Base-by-base conservation (phyloP, 2,113 vertebrate species). In the Pygoscelis antarcticus region DNA sequence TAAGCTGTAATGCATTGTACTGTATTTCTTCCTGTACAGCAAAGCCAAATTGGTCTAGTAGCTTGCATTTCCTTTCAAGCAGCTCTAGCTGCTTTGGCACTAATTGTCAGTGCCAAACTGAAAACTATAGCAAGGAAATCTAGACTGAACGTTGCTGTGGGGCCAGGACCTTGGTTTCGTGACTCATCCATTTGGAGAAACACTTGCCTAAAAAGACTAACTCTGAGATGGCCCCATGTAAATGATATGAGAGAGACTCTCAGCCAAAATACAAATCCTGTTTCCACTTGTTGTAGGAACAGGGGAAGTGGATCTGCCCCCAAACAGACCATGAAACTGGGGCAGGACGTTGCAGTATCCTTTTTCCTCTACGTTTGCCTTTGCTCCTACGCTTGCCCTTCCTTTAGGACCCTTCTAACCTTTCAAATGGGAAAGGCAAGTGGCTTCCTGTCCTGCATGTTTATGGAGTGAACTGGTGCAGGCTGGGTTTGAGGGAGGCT, bases 351-450 rank as follows among this genome's bases (percentile, higher is more conserved):
- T 69, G 65, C 93, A 92, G 95, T 90, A 97, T 97, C 95, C 97
- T 97, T 96, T 97, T 97, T 96, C 96, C 96, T 93, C 93, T 95
- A 26, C n/a, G 64, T 93, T 97, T 91, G 92, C 89, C 91, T 92
- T 61, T 87, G 91, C 89, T 96, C 94, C 89, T 96, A 92, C 82
- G 54, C 95, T 93, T 96, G 96, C 89, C 93, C 96, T 97, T 98
- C 97, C 96, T 97, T 90, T 94, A 94, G 65, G 93, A 93, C 87
- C 82, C 85, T 95, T 90, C 87, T 96, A 93, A 96, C 93, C 97
- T 97, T 96, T 96, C 88, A 89, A 77, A 96, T 90, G 83, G 89
- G 90, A 96, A 97, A 96, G 92, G 90, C 96, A 87, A 96, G 93
- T 76, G 78, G 68, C 96, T 97, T 98, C 97, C 97, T 97, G 95